Conservation (phyloP, 2,113 vertebrate species). For the Phylloscopus whistleri region DNA sequence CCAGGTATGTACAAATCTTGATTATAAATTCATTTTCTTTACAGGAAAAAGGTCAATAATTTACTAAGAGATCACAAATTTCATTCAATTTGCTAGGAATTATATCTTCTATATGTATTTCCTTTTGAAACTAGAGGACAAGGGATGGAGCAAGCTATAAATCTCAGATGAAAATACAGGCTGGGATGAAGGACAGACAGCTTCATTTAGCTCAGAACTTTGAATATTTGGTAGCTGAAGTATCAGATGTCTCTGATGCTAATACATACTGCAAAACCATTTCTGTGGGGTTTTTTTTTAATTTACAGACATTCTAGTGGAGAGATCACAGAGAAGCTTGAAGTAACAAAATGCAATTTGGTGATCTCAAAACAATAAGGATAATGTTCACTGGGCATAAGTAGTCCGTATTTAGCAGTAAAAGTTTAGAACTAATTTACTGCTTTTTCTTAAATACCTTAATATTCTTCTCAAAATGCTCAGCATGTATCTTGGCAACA, state of each 20-base stretch:
- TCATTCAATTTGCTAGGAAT: neutral
- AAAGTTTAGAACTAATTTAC: neutral
- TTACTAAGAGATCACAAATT: neutral
- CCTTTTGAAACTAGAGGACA: neutral
- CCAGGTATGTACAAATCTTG: neutral
- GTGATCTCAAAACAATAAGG: neutral
- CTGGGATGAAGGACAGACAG: neutral
- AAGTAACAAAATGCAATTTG: neutral
- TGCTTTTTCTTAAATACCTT: neutral
- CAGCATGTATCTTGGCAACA: neutral
- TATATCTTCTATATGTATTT: neutral
- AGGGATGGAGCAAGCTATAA: neutral
- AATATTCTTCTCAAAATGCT: neutral
- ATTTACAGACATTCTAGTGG: neutral
- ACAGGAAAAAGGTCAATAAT: neutral
- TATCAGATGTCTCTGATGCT: neutral
- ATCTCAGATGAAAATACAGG: neutral
- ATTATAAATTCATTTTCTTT: neutral
- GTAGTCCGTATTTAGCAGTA: neutral
- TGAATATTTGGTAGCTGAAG: neutral
- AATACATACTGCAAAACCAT: neutral
- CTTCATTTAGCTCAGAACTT: neutral
- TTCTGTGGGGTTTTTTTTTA: neutral
- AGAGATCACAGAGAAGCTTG: neutral
- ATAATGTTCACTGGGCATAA: neutral